Percentiles rank a stretch among this genome's conserved stretches.
Conservation (phyloP, 2,113 vertebrate genomes). For the Microcebus lehilahytsara region DNA sequence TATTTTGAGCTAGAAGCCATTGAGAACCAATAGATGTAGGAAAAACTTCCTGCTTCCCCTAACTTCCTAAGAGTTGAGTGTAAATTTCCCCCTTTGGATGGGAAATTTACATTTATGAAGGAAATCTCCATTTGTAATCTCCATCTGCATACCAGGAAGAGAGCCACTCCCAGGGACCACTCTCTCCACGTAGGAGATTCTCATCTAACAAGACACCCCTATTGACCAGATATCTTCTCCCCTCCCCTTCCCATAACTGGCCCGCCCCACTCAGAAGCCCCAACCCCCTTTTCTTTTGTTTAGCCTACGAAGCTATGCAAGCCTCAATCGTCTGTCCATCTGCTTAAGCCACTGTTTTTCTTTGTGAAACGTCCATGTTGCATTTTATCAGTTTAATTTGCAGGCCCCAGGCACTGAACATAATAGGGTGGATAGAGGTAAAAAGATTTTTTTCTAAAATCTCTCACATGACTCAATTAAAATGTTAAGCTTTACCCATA, state of each 20-base stretch:
- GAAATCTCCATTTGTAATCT: not conserved
- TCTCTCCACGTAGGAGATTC: too few species aligned
- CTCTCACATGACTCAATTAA: too few species aligned
- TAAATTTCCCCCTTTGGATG: not conserved
- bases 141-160: not conserved
- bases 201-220: too few species aligned
- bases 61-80: not conserved
- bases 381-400: too few species aligned
- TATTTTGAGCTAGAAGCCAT: not conserved
- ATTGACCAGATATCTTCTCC: too few species aligned
- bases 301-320: too few species aligned
- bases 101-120: not conserved
- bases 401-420: not conserved
- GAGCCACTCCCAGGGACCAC: not conserved
- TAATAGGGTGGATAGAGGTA: not conserved
- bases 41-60: not conserved
- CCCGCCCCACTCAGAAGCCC: not conserved
- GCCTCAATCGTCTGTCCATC: not conserved
- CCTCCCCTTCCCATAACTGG: not conserved
- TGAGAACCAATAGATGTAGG: too few species aligned
- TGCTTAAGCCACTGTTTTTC: not conserved
- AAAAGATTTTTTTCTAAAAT: too few species aligned
- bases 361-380: not conserved
- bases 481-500: not conserved
- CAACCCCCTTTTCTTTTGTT: not conserved